These are phyloP conservation scores for Salvelinus namaycush DNA, from an alignment of 2,113 vertebrate species.

Conservation along the genomic window DNA sequence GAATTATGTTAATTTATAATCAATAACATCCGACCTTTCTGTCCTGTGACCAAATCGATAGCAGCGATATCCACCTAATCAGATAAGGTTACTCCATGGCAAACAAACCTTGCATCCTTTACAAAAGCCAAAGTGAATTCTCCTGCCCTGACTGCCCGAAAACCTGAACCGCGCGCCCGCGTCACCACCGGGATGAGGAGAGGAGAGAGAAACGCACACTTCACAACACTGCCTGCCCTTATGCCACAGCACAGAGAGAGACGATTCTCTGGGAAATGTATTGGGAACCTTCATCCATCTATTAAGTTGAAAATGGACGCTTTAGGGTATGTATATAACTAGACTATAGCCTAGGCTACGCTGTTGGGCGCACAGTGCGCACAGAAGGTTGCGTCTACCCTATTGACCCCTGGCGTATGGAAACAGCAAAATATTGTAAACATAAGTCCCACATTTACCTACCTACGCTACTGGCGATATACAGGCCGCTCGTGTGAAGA, in stretches of 20 bases:
- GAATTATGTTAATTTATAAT: neutral
- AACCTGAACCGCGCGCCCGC: neutral
- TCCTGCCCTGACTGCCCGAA: neutral
- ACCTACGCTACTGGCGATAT: constrained; percentile 83
- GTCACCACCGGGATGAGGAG: neutral
- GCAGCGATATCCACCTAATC: neutral
- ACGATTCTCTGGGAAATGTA: neutral
- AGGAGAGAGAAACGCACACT: neutral
- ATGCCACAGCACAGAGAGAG: neutral
- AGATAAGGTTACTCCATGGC: neutral
- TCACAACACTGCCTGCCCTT: neutral
- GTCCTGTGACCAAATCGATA: neutral
- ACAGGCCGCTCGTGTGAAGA: constrained; percentile 80
- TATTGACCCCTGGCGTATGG: neutral
- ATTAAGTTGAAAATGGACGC: neutral
- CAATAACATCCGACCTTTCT: neutral
- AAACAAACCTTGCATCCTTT: neutral
- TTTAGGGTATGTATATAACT: neutral
- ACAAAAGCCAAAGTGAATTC: neutral
- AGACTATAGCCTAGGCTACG: neutral
- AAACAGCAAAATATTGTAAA: constrained; percentile 41
- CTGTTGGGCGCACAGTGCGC: neutral
- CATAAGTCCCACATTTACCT: constrained; percentile 66
- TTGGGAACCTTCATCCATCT: neutral
- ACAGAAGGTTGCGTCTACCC: neutral